Evolutionary conservation across 2,797 vertebrate species (phyloP).

Genomic region (Leptatherina wallacei): DNA sequence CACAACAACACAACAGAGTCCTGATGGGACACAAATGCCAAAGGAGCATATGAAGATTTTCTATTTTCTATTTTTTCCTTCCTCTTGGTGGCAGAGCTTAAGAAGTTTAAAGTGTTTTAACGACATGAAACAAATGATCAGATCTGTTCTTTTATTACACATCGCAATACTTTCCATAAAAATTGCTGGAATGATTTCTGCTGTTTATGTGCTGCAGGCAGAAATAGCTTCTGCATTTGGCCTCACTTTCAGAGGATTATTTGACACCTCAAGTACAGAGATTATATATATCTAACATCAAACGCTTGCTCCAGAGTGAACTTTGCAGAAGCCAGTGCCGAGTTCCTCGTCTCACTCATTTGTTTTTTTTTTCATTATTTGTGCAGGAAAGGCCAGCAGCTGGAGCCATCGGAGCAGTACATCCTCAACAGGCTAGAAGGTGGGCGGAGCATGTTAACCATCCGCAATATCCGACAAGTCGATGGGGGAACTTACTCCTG

Average conservation of each 20-base stretch:
- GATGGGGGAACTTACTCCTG: conserved; percentile 92
- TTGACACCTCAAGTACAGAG: conserved; percentile 29
- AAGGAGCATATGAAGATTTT: conserved; percentile 12
- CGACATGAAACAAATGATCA: conserved; percentile 3
- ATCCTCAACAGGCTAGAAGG: conserved; percentile 79
- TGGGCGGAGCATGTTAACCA: conserved; percentile 88
- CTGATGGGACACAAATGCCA: neutral
- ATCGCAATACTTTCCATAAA: conserved; percentile 35
- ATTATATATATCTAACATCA: conserved; percentile 35
- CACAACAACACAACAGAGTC: conserved; percentile 23
- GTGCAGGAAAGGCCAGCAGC: conserved; percentile 88
- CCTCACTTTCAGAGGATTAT: conserved; percentile 35
- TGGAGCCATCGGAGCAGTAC: conserved; percentile 92
- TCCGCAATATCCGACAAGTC: conserved; percentile 89
- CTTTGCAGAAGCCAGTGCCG: neutral
- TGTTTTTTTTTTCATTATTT: conserved; percentile 17
- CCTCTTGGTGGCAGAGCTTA: conserved; percentile 12
- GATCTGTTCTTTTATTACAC: conserved; percentile 14
- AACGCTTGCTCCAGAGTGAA: neutral
- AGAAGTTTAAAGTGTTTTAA: conserved; percentile 18
- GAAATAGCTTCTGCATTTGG: conserved; percentile 37
- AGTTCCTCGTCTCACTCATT: conserved; percentile 4
- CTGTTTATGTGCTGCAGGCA: conserved; percentile 37
- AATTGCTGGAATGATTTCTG: conserved; percentile 27
- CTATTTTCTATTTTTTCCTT: neutral